These are phyloP conservation scores for Gibbula magus DNA, from an alignment of 2,888 invertebrate species.

Conservation along the genomic window DNA sequence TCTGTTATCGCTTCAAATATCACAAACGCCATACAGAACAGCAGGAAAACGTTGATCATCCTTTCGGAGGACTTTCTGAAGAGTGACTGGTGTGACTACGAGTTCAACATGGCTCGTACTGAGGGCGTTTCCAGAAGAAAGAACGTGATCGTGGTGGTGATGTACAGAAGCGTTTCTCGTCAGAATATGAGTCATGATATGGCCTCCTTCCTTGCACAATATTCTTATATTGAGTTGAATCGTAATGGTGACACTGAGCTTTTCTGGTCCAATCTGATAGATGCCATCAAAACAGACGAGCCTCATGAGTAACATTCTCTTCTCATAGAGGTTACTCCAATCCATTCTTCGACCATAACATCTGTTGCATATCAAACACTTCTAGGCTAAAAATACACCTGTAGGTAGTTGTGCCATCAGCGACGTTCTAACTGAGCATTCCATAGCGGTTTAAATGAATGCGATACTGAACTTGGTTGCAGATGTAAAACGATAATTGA, in stretches of 20 bases:
- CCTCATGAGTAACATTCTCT: too few species aligned
- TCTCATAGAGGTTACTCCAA: too few species aligned
- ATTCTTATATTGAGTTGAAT: slow-evolving; percentile 19
- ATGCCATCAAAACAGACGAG: too few species aligned
- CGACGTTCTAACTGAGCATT: too few species aligned
- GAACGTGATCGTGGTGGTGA: not conserved
- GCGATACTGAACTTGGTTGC: too few species aligned
- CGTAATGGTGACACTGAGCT: not conserved
- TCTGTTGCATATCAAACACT: too few species aligned
- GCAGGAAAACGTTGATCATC: slow-evolving; percentile 39
- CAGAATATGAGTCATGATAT: not conserved
- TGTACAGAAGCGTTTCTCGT: slow-evolving; percentile 4
- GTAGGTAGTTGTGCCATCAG: too few species aligned
- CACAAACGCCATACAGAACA: slow-evolving; percentile 31
- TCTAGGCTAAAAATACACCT: too few species aligned
- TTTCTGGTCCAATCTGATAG: slow-evolving; percentile 19
- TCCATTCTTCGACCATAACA: too few species aligned
- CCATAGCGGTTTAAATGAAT: too few species aligned
- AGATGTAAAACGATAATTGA: too few species aligned
- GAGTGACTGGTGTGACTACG: slow-evolving; percentile 40
- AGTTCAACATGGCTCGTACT: slow-evolving; percentile 36
- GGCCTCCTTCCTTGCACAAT: not conserved
- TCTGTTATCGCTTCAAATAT: slow-evolving; percentile 37
- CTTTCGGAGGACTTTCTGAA: slow-evolving; percentile 31
- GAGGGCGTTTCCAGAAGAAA: slow-evolving; percentile 22